A percentile compares a stretch with the other conserved stretches of the same genome.
Conservation (phyloP, 2,113 vertebrate genomes). For the Python bivittatus region DNA sequence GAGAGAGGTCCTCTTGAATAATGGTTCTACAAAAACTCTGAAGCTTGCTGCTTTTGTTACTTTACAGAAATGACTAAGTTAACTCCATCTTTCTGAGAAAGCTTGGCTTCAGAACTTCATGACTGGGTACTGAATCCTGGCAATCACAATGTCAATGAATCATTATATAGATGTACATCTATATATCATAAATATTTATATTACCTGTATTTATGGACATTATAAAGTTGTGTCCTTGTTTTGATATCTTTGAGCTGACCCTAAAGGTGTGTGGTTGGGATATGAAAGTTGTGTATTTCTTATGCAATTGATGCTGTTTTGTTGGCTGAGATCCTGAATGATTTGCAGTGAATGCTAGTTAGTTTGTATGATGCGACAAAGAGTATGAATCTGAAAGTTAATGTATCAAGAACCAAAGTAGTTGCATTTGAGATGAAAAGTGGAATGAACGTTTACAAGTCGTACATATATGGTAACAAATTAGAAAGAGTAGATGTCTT, state of each 20-base stretch:
- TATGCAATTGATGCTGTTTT: not conserved
- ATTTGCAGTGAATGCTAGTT: not conserved
- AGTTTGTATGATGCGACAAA: not conserved
- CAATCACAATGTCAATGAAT: not conserved
- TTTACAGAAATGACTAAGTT: not conserved
- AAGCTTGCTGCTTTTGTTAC: not conserved
- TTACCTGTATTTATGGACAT: not conserved
- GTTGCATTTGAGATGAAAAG: not conserved
- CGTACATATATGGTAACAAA: not conserved
- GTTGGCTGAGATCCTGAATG: not conserved
- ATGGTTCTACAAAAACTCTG: not conserved
- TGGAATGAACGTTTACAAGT: not conserved
- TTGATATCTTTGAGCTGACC: not conserved
- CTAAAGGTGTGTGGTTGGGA: not conserved
- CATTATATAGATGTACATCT: not conserved
- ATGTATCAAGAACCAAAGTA: not conserved
- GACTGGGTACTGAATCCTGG: not conserved
- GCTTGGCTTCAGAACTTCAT: not conserved
- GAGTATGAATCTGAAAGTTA: not conserved
- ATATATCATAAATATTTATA: not conserved
- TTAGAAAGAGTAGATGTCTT: not conserved
- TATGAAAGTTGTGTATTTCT: not conserved
- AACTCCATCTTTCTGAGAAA: not conserved
- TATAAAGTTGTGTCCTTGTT: not conserved
- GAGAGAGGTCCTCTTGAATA: not conserved